A percentile compares a stretch with the other conserved stretches of the same genome.
Evolutionary conservation across 30 jellyfish, hydroid and myxozoan genomes (phyloP).

Genomic region (Cassiopea xamachana): DNA sequence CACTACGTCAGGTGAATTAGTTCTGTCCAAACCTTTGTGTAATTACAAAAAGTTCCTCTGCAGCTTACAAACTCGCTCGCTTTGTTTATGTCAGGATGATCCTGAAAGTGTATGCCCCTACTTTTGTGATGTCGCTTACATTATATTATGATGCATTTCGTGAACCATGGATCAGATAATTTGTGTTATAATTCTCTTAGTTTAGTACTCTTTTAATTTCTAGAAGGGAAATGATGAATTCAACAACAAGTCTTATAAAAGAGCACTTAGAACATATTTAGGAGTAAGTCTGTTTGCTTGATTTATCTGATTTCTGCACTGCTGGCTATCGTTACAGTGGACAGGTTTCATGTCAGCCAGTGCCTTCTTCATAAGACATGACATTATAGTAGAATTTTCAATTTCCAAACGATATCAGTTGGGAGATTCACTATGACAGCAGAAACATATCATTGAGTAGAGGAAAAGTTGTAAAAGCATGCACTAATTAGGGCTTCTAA

Average conservation of each 20-base stretch:
- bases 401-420: no score
- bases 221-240: conserved; percentile 87
- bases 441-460: no score
- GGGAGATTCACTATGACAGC: no score
- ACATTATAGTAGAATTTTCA: no score
- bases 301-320: neutral
- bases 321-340: neutral
- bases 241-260: conserved; percentile 35
- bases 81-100: no score
- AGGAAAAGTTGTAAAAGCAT: no score
- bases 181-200: neutral
- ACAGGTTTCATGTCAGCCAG: neutral
- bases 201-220: neutral
- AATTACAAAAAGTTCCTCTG: neutral
- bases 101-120: no score
- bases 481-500: no score
- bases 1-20: conserved; percentile 29
- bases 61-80: no score
- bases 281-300: conserved; percentile 14
- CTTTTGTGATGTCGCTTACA: no score
- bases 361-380: neutral
- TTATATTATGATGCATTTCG: neutral
- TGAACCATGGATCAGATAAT: neutral
- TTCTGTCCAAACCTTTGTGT: neutral
- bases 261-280: conserved; percentile 71